phyloP scores from a whole-genome alignment of 2,113 vertebrate genomes.

The Mobula hypostoma region DNA sequence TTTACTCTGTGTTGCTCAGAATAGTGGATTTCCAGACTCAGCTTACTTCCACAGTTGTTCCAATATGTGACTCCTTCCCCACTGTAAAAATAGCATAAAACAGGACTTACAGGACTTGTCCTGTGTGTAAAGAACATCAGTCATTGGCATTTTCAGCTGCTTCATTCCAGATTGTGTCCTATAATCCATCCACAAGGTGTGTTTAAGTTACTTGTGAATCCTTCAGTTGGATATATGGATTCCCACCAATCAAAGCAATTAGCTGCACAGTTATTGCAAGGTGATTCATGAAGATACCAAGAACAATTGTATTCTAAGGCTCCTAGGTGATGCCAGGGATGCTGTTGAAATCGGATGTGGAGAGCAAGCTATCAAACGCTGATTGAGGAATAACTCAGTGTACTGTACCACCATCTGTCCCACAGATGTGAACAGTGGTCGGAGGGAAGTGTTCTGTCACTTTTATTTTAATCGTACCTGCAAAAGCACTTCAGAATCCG shows the following conservation, averaged over 20 bases:
- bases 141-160: not conserved
- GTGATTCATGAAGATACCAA: not conserved
- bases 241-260: conserved; percentile 23
- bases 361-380: not conserved
- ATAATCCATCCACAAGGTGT: not conserved
- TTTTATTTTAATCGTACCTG: too few species aligned
- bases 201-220: not conserved
- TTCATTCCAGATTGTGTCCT: not conserved
- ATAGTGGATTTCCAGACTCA: not conserved
- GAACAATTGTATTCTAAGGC: not conserved
- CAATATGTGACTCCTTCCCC: not conserved
- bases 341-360: not conserved
- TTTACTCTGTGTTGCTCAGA: not conserved
- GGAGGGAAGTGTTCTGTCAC: too few species aligned
- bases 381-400: not conserved
- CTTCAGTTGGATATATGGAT: not conserved
- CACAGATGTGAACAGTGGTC: too few species aligned
- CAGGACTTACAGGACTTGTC: not conserved
- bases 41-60: not conserved
- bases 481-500: too few species aligned
- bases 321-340: not conserved
- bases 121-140: not conserved
- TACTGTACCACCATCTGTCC: too few species aligned
- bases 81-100: not conserved
- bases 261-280: conserved; percentile 39